A percentile compares a stretch with the other conserved stretches of the same genome.
Evolutionary conservation across 1,140 invertebrate genomes (phyloP).

Genomic region (Camponotus floridanus): DNA sequence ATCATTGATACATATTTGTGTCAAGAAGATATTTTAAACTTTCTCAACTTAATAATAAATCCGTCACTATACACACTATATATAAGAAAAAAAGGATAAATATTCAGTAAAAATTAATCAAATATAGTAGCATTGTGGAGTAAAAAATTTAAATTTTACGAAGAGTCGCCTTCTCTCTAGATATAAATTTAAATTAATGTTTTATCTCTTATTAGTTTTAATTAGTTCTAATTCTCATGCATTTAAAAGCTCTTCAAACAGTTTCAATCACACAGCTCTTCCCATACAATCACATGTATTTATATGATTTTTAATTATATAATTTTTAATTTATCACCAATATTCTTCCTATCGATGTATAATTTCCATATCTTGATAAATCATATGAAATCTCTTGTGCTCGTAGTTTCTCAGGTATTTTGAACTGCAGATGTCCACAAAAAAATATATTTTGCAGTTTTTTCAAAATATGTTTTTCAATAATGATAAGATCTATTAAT

Average conservation of each 20-base stretch:
- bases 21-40: background rate
- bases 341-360: slow-evolving; percentile 9
- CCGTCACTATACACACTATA: background rate
- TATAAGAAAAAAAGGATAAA: slow-evolving; percentile 25
- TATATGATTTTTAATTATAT: background rate
- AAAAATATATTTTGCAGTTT: background rate
- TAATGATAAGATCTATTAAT: slow-evolving; percentile 8
- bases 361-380: background rate
- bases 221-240: background rate
- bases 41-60: background rate
- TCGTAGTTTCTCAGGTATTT: background rate
- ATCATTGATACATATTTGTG: background rate
- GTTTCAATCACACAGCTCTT: background rate
- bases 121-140: background rate
- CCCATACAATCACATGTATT: background rate
- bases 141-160: background rate
- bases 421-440: background rate
- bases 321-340: background rate
- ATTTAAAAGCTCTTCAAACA: background rate
- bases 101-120: slow-evolving; percentile 7
- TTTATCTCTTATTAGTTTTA: no score
- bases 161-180: background rate
- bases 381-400: background rate
- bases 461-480: slow-evolving; percentile 15
- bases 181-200: background rate